Percentiles rank a stretch among this genome's conserved stretches.
Conservation (phyloP, 1,140 invertebrate genomes). For the Brachionus rubens region DNA sequence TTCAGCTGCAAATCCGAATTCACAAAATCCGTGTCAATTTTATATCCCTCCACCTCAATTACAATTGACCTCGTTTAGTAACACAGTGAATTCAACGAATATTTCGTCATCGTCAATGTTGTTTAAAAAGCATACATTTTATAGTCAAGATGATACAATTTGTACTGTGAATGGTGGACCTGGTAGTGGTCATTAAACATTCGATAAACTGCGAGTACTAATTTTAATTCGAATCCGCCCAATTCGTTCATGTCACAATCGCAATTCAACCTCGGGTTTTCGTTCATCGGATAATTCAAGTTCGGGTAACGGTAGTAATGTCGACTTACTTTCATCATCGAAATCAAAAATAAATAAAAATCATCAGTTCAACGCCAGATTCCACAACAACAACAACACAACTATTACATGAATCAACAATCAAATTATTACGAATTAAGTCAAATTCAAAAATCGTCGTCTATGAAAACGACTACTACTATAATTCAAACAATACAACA, state of each 20-base stretch:
- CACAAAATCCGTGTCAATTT: slow-evolving; percentile 19
- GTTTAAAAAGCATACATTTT: slow-evolving; percentile 3
- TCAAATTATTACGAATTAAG: slow-evolving; percentile 13
- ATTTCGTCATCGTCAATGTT: slow-evolving; percentile 27
- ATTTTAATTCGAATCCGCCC: neutral
- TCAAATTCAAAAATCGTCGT: neutral
- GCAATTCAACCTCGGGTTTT: neutral
- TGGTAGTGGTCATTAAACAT: neutral
- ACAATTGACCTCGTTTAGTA: slow-evolving; percentile 29
- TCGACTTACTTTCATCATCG: slow-evolving; percentile 12
- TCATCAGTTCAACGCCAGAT: neutral
- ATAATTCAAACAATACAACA: neutral
- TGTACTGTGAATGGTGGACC: neutral
- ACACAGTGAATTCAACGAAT: neutral
- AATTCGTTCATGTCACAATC: slow-evolving; percentile 18
- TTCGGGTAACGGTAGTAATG: slow-evolving; percentile 22
- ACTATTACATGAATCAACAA: neutral
- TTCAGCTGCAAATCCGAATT: neutral
- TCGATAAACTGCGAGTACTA: neutral
- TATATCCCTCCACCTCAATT: slow-evolving; percentile 8
- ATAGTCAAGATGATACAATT: neutral
- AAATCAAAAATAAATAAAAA: slow-evolving; percentile 29
- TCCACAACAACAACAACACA: slow-evolving; percentile 9
- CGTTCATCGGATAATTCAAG: slow-evolving; percentile 39
- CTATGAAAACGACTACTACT: slow-evolving; percentile 7